Conservation (phyloP, 2,888 invertebrate genomes). For the Agrilus cyanescens region DNA sequence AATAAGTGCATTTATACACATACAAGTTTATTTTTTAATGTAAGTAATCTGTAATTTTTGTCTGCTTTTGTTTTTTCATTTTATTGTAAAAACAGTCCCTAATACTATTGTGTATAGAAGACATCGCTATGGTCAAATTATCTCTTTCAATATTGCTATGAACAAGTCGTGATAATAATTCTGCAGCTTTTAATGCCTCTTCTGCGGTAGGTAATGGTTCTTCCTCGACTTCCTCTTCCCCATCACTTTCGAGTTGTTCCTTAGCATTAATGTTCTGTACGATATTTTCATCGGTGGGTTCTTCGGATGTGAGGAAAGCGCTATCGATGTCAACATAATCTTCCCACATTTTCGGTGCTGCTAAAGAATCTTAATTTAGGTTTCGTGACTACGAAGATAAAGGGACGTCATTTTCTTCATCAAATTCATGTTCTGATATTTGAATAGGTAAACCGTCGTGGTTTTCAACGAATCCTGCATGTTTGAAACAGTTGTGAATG, state of each 20-base stretch:
- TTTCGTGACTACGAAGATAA: too few species aligned
- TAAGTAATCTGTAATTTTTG: background rate
- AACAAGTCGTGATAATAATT: slow-evolving; percentile 9
- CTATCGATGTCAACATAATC: slow-evolving; percentile 11
- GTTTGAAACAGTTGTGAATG: too few species aligned
- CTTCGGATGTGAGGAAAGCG: slow-evolving; percentile 5
- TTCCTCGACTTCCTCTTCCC: slow-evolving; percentile 10
- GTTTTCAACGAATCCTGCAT: too few species aligned
- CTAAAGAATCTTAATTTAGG: too few species aligned
- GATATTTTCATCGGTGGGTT: slow-evolving; percentile 13
- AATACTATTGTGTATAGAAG: slow-evolving; percentile 5
- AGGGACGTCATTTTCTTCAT: too few species aligned
- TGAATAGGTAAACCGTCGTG: too few species aligned
- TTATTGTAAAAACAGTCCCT: slow-evolving; percentile 4
- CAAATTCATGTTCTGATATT: too few species aligned
- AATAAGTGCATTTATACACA: too few species aligned
- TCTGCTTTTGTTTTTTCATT: slow-evolving; percentile 4
- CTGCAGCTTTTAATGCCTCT: slow-evolving; percentile 10
- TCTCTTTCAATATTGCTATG: slow-evolving; percentile 9
- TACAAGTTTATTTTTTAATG: too few species aligned
- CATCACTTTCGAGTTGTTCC: slow-evolving; percentile 10
- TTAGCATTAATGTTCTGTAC: slow-evolving; percentile 3
- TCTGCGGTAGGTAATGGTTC: slow-evolving; percentile 11
- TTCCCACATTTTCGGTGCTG: too few species aligned
- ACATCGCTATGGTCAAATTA: slow-evolving; percentile 4